phyloP scores from a whole-genome alignment of 2,888 invertebrate genomes.

The Athetis lepigone region DNA sequence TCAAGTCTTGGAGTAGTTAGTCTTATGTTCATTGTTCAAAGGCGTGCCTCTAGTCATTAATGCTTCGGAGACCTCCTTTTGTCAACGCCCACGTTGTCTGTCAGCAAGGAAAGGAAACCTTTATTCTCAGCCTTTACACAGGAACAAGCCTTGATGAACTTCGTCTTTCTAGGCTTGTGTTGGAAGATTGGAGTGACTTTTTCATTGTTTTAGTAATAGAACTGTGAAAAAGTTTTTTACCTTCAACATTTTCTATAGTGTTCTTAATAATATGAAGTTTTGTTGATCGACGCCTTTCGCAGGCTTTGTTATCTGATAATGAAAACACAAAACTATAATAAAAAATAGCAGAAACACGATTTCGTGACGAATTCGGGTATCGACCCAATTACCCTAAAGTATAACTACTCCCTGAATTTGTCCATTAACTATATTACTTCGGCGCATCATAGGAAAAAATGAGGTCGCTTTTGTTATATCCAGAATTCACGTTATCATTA shows the following conservation, averaged over 20 bases:
- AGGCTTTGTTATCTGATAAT: background rate
- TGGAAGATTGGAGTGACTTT: conserved; percentile 50
- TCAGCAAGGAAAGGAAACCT: conserved; percentile 69
- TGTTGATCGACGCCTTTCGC: background rate
- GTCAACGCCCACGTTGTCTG: conserved; percentile 71
- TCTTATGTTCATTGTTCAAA: conserved; percentile 77
- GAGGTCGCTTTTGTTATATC: conserved; percentile 47
- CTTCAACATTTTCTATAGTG: conserved; percentile 9
- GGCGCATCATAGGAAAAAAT: conserved; percentile 55
- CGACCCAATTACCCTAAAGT: conserved; percentile 54
- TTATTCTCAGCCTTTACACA: conserved; percentile 69
- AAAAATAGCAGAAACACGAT: conserved; percentile 4
- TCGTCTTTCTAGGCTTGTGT: conserved; percentile 58
- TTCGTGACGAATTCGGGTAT: conserved; percentile 28
- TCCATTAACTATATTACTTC: conserved; percentile 63
- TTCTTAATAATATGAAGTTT: background rate
- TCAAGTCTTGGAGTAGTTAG: conserved; percentile 76
- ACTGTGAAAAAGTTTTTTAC: conserved; percentile 7
- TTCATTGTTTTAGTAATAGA: conserved; percentile 43
- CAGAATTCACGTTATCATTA: conserved; percentile 47
- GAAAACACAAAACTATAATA: background rate
- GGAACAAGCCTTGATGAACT: conserved; percentile 65
- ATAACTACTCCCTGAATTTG: conserved; percentile 48
- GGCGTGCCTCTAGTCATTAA: conserved; percentile 78
- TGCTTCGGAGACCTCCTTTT: conserved; percentile 77